A percentile compares a stretch with the other conserved stretches of the same genome.
Conservation (phyloP, 2,113 vertebrate species). For the Zosterops lateralis region DNA sequence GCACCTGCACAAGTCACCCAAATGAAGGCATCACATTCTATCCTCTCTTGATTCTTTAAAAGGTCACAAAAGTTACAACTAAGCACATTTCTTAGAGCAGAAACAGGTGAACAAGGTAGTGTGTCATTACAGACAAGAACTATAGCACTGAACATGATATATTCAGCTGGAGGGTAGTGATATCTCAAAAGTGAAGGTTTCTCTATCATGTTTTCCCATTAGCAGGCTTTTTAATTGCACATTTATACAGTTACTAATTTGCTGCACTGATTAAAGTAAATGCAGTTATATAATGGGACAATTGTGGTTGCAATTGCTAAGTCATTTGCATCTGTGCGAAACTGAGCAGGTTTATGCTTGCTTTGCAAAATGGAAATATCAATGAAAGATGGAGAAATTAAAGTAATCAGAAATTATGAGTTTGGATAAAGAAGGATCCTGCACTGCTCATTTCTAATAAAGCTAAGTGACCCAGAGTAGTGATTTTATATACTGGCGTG, state of each 20-base stretch:
- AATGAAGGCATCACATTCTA: neutral
- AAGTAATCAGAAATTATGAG: neutral
- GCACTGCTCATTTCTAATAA: neutral
- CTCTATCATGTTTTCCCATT: neutral
- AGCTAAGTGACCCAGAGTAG: neutral
- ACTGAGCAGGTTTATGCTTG: neutral
- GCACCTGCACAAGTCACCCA: neutral
- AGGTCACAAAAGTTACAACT: neutral
- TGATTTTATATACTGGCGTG: neutral
- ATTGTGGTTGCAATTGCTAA: neutral
- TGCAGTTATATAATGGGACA: neutral
- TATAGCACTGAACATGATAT: neutral
- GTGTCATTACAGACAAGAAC: neutral
- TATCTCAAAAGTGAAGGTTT: neutral
- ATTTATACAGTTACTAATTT: neutral
- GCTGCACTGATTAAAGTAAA: neutral
- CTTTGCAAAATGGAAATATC: neutral
- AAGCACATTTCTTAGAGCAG: neutral
- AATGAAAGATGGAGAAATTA: neutral
- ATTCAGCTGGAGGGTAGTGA: rapidly evolving
- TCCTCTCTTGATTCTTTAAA: neutral
- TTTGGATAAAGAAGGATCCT: neutral
- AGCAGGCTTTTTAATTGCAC: neutral
- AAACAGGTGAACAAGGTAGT: neutral
- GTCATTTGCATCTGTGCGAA: neutral